Conservation (phyloP, 1,140 invertebrate genomes). For the Tachypleus tridentatus region DNA sequence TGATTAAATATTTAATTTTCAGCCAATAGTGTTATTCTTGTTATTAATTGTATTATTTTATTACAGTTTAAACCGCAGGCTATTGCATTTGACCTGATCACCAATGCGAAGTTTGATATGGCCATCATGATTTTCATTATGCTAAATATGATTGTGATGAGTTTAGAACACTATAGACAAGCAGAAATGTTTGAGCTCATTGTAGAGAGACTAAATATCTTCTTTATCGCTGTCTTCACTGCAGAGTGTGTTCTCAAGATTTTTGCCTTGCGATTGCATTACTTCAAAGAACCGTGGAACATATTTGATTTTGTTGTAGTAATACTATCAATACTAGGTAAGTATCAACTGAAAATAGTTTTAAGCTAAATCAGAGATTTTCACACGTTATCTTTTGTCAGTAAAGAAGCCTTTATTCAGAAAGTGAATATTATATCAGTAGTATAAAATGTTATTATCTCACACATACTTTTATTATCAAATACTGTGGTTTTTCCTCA, state of each 20-base stretch:
- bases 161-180: slow-evolving; percentile 89
- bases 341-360: slow-evolving; percentile 30
- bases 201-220: slow-evolving; percentile 82
- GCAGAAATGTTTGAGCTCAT: slow-evolving; percentile 64
- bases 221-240: slow-evolving; percentile 98
- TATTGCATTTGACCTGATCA: slow-evolving; percentile 92
- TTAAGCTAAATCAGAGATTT: too few relatives aligned
- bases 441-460: too few relatives aligned
- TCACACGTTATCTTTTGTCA: too few relatives aligned
- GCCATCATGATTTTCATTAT: slow-evolving; percentile 98
- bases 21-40: too few relatives aligned
- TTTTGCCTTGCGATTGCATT: slow-evolving; percentile 90
- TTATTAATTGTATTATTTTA: slow-evolving; percentile 32
- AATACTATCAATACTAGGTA: slow-evolving; percentile 93
- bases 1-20: too few relatives aligned
- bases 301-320: slow-evolving; percentile 98
- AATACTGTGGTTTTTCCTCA: too few relatives aligned
- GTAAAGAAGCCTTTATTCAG: too few relatives aligned
- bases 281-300: slow-evolving; percentile 99
- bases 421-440: too few relatives aligned
- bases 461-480: too few relatives aligned
- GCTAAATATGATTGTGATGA: slow-evolving; percentile 97
- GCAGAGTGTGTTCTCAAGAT: slow-evolving; percentile 95
- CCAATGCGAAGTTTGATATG: slow-evolving; percentile 98
- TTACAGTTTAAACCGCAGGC: slow-evolving; percentile 86